These are phyloP conservation scores for Proctacanthus coquilletti DNA, from an alignment of 1,140 invertebrate species.

Conservation along the genomic window DNA sequence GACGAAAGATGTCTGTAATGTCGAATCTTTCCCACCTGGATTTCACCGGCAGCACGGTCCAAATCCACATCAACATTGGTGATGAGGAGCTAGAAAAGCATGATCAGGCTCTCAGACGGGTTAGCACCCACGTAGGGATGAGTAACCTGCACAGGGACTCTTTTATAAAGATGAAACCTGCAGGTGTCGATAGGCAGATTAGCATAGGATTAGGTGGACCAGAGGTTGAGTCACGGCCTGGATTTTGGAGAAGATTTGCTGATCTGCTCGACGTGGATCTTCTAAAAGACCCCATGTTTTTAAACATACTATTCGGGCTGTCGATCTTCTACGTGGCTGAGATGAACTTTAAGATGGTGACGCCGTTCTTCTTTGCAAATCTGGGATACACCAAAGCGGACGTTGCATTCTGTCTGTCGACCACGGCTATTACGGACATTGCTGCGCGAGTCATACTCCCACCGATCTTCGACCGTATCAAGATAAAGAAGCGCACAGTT, in stretches of 20 bases:
- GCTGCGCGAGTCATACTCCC: slow-evolving; percentile 50
- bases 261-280: slow-evolving; percentile 45
- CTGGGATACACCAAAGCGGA: slow-evolving; percentile 47
- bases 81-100: slow-evolving; percentile 28
- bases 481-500: slow-evolving; percentile 47
- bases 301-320: slow-evolving; percentile 51
- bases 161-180: slow-evolving; percentile 28
- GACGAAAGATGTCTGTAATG: slow-evolving; percentile 45
- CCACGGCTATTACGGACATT: slow-evolving; percentile 56
- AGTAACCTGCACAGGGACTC: slow-evolving; percentile 21
- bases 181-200: slow-evolving; percentile 22
- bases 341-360: slow-evolving; percentile 58
- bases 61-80: slow-evolving; percentile 40
- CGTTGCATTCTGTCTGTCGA: slow-evolving; percentile 50
- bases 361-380: slow-evolving; percentile 51
- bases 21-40: slow-evolving; percentile 54
- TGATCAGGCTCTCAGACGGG: slow-evolving; percentile 23
- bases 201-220: slow-evolving; percentile 1
- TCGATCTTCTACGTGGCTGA: slow-evolving; percentile 58
- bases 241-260: slow-evolving; percentile 36
- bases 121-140: slow-evolving; percentile 21
- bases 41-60: slow-evolving; percentile 50
- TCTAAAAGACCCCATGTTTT: slow-evolving; percentile 45
- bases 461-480: slow-evolving; percentile 49
- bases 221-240: slow-evolving; percentile 21